Conservation (phyloP, 2,113 vertebrate genomes). For the Rattus rattus region DNA sequence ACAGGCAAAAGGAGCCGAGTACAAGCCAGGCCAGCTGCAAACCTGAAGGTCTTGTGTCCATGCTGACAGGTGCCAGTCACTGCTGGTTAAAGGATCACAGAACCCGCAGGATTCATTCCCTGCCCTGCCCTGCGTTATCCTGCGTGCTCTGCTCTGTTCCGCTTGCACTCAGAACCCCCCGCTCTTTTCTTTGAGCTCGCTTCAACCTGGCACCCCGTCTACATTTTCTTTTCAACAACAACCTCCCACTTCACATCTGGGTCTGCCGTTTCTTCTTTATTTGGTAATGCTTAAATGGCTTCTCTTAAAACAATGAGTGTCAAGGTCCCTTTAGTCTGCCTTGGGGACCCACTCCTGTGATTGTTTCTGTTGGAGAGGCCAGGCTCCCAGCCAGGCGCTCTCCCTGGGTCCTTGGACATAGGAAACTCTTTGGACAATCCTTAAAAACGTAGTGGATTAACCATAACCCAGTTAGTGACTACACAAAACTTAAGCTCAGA, state of each 20-base stretch:
- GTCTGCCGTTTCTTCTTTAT: not conserved
- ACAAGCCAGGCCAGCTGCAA: slow-evolving; percentile 34
- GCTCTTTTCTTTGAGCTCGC: not conserved
- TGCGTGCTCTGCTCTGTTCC: not conserved
- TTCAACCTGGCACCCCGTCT: not conserved
- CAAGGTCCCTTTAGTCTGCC: not conserved
- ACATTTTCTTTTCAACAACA: not conserved
- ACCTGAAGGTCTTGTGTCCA: not conserved
- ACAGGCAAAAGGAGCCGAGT: not conserved
- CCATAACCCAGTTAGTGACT: not conserved
- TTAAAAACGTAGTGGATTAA: not conserved
- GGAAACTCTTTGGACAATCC: not conserved
- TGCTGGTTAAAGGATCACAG: not conserved
- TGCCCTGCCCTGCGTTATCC: not conserved
- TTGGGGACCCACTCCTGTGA: not conserved
- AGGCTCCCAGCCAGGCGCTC: not conserved
- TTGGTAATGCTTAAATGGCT: not conserved
- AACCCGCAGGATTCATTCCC: not conserved
- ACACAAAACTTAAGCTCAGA: not conserved
- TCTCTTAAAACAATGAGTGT: not conserved
- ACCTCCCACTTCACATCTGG: not conserved
- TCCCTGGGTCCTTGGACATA: not conserved
- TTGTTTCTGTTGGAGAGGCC: not conserved
- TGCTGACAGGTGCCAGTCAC: not conserved
- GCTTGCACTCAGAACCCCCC: not conserved